Evolutionary conservation across 2,888 invertebrate genomes (phyloP).

Genomic region (Tricholauxania praeusta): DNA sequence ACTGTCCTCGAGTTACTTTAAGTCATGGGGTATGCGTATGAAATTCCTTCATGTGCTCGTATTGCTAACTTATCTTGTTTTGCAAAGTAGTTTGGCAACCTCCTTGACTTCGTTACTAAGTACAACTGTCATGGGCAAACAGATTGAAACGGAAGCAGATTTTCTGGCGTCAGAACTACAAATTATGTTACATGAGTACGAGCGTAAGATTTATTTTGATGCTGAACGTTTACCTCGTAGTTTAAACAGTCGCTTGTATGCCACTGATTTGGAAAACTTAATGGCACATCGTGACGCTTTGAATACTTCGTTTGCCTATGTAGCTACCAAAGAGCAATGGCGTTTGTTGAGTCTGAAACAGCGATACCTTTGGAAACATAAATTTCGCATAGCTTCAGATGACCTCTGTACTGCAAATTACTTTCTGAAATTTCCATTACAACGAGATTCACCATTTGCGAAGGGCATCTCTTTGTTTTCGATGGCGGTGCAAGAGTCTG

Average conservation of each 20-base stretch:
- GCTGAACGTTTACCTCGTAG: conserved; percentile 37
- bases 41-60: conserved; percentile 32
- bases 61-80: conserved; percentile 17
- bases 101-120: conserved; percentile 48
- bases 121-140: conserved; percentile 43
- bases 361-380: conserved; percentile 27
- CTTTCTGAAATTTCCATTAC: conserved; percentile 33
- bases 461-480: conserved; percentile 13
- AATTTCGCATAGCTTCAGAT: conserved; percentile 36
- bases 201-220: conserved; percentile 39
- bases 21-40: not conserved
- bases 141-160: conserved; percentile 43
- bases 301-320: conserved; percentile 41
- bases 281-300: conserved; percentile 34
- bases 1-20: conserved; percentile 1
- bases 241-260: conserved; percentile 26
- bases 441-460: conserved; percentile 38
- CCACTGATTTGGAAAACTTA: conserved; percentile 41
- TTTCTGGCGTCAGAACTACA: conserved; percentile 40
- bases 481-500: conserved; percentile 1
- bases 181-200: conserved; percentile 42
- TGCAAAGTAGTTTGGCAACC: conserved; percentile 42
- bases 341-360: conserved; percentile 43
- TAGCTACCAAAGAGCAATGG: conserved; percentile 45
- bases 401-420: conserved; percentile 25